Evolutionary conservation across 2,113 vertebrate genomes (phyloP), one percentile per base, ranked within the genome.

Genomic region (Chaetura pelagica): DNA sequence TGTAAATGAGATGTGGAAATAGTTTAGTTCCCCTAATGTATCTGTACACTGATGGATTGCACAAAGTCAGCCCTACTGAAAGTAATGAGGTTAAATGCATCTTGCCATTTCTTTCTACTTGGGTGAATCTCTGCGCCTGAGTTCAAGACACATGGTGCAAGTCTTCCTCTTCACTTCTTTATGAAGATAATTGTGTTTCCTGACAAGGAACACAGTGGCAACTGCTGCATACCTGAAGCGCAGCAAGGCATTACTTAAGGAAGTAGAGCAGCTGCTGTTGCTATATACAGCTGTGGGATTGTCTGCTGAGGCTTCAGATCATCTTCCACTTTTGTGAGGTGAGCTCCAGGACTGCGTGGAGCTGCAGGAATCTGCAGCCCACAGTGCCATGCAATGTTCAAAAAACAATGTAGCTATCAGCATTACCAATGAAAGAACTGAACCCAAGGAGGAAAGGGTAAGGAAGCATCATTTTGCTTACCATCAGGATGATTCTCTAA

Each of bases 1-100:
- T 98, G 98, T 73, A 98, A 98, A 98, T 98, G 97, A 98, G 97
- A 97, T 97, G 96, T 97, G 93, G 97, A 98, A 98, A 98, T 97
- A 97, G 97, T 98, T 98, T 96, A 96, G 94, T 97, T 97, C 96
- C 97, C 92, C 95, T 97, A 97, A 98, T 97, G 94, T 96, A 96
- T 96, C 97, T 92, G 90, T 95, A 97, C 96, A 95, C 97, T 98
- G 98, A 98, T 98, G 96, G 96, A 98, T 96, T 97, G 96, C 92
- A 96, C 93, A 90, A 96, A 98, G 97, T 90, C 96, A 96, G 94
- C 93, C 91, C 93, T 95, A 87, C 84, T 96, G 97, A 97, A 98
- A 97, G 92, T 97, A 98, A 98, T 97, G 97, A 98, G 97, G 97
- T 97, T 98, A 98, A 98, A 98, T 97, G 92, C 85, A 81, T 97